Evolutionary conservation across 2,113 vertebrate species (phyloP).

Genomic region (crab-eating macaque (Macaca fascicularis)): T2T-MFA8v1.1 NC_088379.1:43750001-43750500

Average conservation of each 20-base stretch:
- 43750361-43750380: not conserved
- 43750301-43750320: not conserved
- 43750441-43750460: not conserved
- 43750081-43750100: not conserved
- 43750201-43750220: not conserved
- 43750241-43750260: not conserved
- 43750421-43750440: not conserved
- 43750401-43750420: not conserved
- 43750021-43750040: not conserved
- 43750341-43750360: not conserved
- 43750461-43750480: not conserved
- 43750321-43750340: not conserved
- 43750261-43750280: not conserved
- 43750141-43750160: not conserved
- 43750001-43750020: not conserved
- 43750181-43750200: not conserved
- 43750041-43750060: not conserved
- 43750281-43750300: not conserved
- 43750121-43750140: not conserved
- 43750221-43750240: not conserved
- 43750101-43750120: not conserved
- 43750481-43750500: not conserved
- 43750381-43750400: not conserved
- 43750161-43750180: not conserved
- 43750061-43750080: not conserved